Evolutionary conservation across 2,113 vertebrate species (phyloP), one percentile per base, ranked within the genome.

Genomic region (Plotosus lineatus): DNA sequence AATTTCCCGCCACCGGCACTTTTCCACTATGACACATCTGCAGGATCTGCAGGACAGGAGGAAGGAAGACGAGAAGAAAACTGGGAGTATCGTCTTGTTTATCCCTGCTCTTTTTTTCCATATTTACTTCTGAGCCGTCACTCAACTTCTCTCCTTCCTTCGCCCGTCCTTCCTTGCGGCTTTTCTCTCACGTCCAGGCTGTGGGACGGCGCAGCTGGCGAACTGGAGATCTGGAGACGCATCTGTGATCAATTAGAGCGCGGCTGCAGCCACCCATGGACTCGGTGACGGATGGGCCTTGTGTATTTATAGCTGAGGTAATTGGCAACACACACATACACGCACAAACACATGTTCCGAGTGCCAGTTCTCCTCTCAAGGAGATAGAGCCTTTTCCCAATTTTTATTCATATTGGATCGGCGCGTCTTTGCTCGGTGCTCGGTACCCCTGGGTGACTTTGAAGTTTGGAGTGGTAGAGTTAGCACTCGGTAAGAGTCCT

Each of bases 231-330:
- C 90, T 88, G 50, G 91, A 93, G 93, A 86, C 90, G 90, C 97
- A 98, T 98, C 96, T 98, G 97, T 95, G 97, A 97, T 94, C 96
- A 96, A 98, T 98, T 98, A 98, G 94, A 93, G 94, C 94, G 79
- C 82, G 86, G 88, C 94, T 95, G 94, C 95, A 97, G 94, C 96
- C 96, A 97, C 96, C 97, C 96, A 97, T 96, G 96, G 95, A 95
- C 94, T 94, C 90, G 92, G 94, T 96, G 97, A 98, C 96, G 95
- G 96, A 98, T 97, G 94, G 95, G 94, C 94, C 94, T 95, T 95
- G 91, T 94, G 93, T 93, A 95, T 97, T 96, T 98, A 97, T 95
- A 94, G 96, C 96, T 94, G 90, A 95, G 94, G 95, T 98, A 98
- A 98, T 98, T 98, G 97, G 95, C 96, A 97, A 97, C 95, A 96